phyloP scores from a whole-genome alignment of 2,888 invertebrate species.

The Acronicta psi region DNA sequence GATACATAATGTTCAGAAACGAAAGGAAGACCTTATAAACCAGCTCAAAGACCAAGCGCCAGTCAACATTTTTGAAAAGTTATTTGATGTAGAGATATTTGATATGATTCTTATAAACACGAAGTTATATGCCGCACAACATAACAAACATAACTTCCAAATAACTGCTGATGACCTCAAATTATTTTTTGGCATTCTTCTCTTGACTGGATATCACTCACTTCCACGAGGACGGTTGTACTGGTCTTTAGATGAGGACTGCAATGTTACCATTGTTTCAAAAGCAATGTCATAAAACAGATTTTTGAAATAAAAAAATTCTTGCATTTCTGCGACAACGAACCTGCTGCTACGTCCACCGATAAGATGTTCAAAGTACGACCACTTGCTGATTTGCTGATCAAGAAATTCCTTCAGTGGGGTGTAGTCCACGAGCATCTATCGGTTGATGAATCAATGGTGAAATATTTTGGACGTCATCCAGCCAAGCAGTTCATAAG shows the following conservation, averaged over 20 bases:
- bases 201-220: slow-evolving; percentile 6
- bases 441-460: slow-evolving; percentile 44
- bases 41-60: slow-evolving; percentile 1
- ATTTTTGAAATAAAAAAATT: slow-evolving; percentile 3
- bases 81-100: slow-evolving; percentile 2
- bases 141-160: slow-evolving; percentile 3
- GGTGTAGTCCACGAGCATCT: slow-evolving; percentile 29
- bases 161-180: slow-evolving; percentile 3
- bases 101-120: neutral
- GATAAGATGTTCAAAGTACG: slow-evolving; percentile 10
- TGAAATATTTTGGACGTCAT: slow-evolving; percentile 33
- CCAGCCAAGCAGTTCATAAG: slow-evolving; percentile 16
- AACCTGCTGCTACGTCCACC: slow-evolving; percentile 7
- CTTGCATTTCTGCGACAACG: slow-evolving; percentile 7
- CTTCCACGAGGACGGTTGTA: slow-evolving; percentile 22
- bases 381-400: slow-evolving; percentile 1
- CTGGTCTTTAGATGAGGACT: slow-evolving; percentile 26
- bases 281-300: slow-evolving; percentile 3
- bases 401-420: slow-evolving; percentile 20
- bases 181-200: slow-evolving; percentile 3
- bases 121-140: slow-evolving; percentile 5
- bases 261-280: neutral
- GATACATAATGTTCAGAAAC: neutral
- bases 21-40: neutral
- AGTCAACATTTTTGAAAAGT: slow-evolving; percentile 3